Evolutionary conservation across 2,113 vertebrate genomes (phyloP), one percentile per base, ranked within the genome.

Genomic region (Garra rufa): DNA sequence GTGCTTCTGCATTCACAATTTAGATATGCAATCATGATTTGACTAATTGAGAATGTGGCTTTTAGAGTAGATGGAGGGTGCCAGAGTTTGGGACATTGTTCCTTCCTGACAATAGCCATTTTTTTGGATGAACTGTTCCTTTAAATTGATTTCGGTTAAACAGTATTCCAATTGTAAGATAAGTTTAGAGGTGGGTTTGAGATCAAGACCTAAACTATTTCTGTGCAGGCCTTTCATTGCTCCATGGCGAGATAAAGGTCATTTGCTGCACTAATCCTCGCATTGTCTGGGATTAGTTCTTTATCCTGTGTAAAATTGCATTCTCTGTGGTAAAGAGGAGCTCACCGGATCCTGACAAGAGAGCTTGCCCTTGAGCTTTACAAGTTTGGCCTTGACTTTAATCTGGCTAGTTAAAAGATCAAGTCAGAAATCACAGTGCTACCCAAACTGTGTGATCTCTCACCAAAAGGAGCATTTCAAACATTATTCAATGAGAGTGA

Each of bases 291-390:
- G 83, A 89, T 90, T 89, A 88, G 69, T 67, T 24, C 82, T 86
- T 88, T 83, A 88, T 87, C 86, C 84, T 82, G 65, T 83, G 76
- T 79, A 44, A 85, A 85, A 87, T 85, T 65, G 71, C 67, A 86
- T 84, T 84, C 71, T 86, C 59, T 83, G 85, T 85, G 86, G 73
- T 67, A 67, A 57, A 83, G 74, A 83, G 81, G 75, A 85, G 59
- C 70, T 46, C 55, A 75, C 70, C 46, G 69, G 82, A 83, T 59
- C 63, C 82, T 71, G 83, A 85, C 73, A 83, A 73, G 57, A 65
- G 50, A 81, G 41, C 76, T 61, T 65, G 61, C 24, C 75, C 75
- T 69, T 63, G 82, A 80, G 80, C 78, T 81, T 84, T 63, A 82
- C 9, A 61, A 63, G 71, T 76, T 57, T 84, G 85, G 74, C 69